These are phyloP conservation scores for Desmodus rotundus DNA, from an alignment of 2,113 vertebrate species.

Conservation along the genomic window DNA sequence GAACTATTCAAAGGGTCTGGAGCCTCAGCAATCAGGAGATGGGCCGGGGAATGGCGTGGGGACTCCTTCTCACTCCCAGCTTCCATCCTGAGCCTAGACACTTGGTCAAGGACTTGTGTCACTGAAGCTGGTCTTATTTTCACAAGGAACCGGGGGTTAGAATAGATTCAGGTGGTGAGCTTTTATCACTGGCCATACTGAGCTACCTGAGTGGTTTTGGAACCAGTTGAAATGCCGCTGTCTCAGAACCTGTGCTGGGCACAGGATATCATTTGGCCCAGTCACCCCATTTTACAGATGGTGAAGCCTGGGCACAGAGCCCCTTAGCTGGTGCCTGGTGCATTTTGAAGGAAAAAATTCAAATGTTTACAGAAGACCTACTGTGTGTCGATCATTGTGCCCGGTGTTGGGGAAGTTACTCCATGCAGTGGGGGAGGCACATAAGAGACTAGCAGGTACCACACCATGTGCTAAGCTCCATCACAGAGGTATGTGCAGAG, in stretches of 20 bases:
- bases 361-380: background rate
- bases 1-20: background rate
- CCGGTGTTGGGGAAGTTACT: background rate
- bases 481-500: background rate
- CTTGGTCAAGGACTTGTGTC: background rate
- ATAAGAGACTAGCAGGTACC: background rate
- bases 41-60: background rate
- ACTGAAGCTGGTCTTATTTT: background rate
- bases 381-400: background rate
- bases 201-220: background rate
- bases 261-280: background rate
- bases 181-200: background rate
- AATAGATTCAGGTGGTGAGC: background rate
- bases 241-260: background rate
- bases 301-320: background rate
- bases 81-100: background rate
- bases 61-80: background rate
- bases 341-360: background rate
- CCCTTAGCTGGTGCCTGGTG: background rate
- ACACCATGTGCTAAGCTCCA: background rate
- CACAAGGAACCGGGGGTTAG: background rate
- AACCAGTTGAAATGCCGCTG: background rate
- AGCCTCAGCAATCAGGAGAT: background rate
- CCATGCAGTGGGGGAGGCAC: background rate
- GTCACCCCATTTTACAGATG: background rate